Evolutionary conservation across 1,140 invertebrate species (phyloP).

Genomic region (Dendroctonus valens): DNA sequence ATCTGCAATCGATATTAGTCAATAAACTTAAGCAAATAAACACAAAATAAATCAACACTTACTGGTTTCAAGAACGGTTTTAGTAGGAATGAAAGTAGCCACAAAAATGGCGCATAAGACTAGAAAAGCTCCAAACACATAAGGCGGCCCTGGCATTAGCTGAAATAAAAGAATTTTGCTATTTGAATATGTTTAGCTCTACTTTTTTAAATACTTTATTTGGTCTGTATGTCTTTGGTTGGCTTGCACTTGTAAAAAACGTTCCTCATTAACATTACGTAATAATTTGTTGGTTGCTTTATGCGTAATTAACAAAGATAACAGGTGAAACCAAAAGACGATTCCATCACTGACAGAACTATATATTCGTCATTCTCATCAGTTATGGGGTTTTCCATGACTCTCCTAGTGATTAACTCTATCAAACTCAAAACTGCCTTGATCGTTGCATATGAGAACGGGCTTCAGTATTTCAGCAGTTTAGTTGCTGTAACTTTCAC

Average conservation of each 20-base stretch:
- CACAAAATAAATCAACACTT: constrained; percentile 21
- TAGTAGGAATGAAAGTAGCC: constrained; percentile 48
- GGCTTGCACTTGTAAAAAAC: background rate
- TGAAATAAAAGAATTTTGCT: constrained; percentile 35
- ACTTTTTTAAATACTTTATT: background rate
- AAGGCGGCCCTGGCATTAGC: constrained; percentile 97
- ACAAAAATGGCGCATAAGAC: constrained; percentile 80
- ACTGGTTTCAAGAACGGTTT: constrained; percentile 44
- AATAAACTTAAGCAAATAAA: constrained; percentile 16
- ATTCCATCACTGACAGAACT: too few species aligned
- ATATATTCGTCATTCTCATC: too few species aligned
- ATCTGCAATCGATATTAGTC: constrained; percentile 51
- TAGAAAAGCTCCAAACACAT: constrained; percentile 95
- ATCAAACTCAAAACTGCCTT: too few species aligned
- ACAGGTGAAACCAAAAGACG: too few species aligned
- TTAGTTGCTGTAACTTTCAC: too few species aligned
- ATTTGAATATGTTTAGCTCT: constrained; percentile 5
- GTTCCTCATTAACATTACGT: too few species aligned
- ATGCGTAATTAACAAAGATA: too few species aligned
- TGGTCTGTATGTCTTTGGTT: background rate
- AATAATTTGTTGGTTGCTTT: too few species aligned
- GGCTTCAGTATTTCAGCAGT: too few species aligned
- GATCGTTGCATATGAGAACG: too few species aligned
- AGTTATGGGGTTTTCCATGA: too few species aligned
- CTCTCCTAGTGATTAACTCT: too few species aligned